Percentiles rank a stretch among this genome's conserved stretches.
Evolutionary conservation across 2,113 vertebrate genomes (phyloP).

Genomic region (Cathartes aura): DNA sequence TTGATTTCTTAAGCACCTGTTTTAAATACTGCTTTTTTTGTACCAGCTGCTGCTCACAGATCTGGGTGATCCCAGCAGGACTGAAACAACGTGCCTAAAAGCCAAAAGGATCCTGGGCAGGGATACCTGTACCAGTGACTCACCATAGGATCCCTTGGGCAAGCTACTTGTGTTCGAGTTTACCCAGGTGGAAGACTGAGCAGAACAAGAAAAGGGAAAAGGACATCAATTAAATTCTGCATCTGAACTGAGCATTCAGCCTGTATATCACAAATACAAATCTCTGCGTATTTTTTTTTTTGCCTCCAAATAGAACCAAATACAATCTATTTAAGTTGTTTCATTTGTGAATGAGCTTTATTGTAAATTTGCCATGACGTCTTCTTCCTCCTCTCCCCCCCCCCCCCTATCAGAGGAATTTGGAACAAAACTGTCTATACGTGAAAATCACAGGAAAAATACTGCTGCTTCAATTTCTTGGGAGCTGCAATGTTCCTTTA

Average conservation of each 20-base stretch:
- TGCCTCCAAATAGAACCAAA: background rate
- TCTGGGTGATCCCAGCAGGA: background rate
- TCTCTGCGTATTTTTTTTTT: background rate
- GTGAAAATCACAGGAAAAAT: background rate
- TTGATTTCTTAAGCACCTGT: background rate
- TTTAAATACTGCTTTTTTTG: background rate
- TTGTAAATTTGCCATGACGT: background rate
- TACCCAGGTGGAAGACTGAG: background rate
- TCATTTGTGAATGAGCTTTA: background rate
- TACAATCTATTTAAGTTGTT: background rate
- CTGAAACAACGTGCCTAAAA: background rate
- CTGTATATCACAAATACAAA: background rate
- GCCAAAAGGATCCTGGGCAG: background rate
- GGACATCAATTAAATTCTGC: background rate
- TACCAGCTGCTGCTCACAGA: background rate
- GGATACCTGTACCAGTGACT: background rate
- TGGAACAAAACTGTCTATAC: background rate
- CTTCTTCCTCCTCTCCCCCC: background rate
- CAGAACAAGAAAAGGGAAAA: background rate
- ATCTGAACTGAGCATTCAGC: background rate
- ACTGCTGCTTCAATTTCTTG: background rate
- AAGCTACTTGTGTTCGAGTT: background rate
- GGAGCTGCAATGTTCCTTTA: background rate
- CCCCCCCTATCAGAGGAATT: fast-evolving
- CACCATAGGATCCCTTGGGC: background rate